Conservation (phyloP, 2,797 vertebrate species). For the Acanthopagrus latus region DNA sequence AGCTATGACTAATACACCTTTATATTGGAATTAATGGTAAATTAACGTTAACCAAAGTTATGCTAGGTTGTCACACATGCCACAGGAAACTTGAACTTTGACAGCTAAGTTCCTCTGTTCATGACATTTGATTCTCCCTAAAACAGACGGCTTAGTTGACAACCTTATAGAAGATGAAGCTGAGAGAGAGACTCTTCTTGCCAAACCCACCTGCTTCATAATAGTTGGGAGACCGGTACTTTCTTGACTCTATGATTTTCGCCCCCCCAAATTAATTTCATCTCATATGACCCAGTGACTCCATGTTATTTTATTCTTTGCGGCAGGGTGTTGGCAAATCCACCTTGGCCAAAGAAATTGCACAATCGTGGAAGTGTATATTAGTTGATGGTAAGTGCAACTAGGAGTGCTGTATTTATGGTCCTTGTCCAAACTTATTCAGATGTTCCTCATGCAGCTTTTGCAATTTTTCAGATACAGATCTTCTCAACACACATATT, state of each 20-base stretch:
- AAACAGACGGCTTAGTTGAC: slow-evolving; percentile 80
- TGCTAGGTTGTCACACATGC: background rate
- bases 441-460: slow-evolving; percentile 13
- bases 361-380: slow-evolving; percentile 90
- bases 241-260: background rate
- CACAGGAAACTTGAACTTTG: background rate
- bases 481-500: slow-evolving; percentile 88
- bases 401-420: background rate
- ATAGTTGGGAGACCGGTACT: slow-evolving; percentile 94
- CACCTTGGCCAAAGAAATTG: slow-evolving; percentile 89
- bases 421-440: background rate
- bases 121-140: background rate
- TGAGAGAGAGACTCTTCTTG: slow-evolving; percentile 85
- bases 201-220: slow-evolving; percentile 92
- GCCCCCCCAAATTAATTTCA: background rate
- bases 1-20: background rate
- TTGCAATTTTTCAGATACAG: slow-evolving; percentile 85
- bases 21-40: too few species aligned
- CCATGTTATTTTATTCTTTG: background rate
- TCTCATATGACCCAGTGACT: background rate
- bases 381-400: slow-evolving; percentile 94
- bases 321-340: slow-evolving; percentile 92
- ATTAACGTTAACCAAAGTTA: background rate
- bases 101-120: background rate
- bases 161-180: slow-evolving; percentile 90